phyloP scores from a whole-genome alignment of 2,888 invertebrate species.

The Malthinus flaveolus region DNA sequence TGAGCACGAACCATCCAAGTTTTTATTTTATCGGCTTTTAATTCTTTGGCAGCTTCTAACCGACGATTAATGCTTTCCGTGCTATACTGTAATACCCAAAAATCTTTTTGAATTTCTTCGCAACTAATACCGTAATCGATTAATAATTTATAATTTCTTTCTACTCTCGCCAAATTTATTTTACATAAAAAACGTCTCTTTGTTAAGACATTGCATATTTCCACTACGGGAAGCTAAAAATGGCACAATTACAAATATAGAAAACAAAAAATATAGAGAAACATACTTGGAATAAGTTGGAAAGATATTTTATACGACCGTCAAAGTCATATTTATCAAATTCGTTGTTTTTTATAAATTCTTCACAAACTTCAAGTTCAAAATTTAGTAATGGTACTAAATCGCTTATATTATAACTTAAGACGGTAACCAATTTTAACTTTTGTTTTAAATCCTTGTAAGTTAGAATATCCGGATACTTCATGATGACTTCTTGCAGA shows the following conservation, averaged over 20 bases:
- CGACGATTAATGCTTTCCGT: conserved; percentile 43
- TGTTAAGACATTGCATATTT: conserved; percentile 35
- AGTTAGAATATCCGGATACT: conserved; percentile 43
- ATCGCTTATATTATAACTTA: conserved; percentile 41
- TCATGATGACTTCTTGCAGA: conserved; percentile 34
- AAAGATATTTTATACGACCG: too few species aligned
- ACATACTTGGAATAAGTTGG: too few species aligned
- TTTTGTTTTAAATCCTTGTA: conserved; percentile 36
- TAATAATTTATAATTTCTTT: conserved; percentile 27
- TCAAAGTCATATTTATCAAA: too few species aligned
- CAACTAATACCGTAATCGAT: conserved; percentile 41
- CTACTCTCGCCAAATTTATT: conserved; percentile 29
- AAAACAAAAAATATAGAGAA: too few species aligned
- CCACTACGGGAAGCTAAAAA: conserved; percentile 40
- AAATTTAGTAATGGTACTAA: conserved; percentile 39
- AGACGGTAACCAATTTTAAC: conserved; percentile 37
- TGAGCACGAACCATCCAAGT: conserved; percentile 57
- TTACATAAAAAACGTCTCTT: conserved; percentile 32
- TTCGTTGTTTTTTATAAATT: conserved; percentile 21
- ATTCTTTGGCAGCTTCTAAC: conserved; percentile 44
- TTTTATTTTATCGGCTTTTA: conserved; percentile 49
- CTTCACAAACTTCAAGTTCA: conserved; percentile 25
- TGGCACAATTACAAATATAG: too few species aligned
- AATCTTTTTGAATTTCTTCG: conserved; percentile 51
- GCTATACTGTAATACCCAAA: conserved; percentile 54